These are phyloP conservation scores for Antennarius maculatus DNA, from an alignment of 2,797 vertebrate genomes.

Conservation along the genomic window DNA sequence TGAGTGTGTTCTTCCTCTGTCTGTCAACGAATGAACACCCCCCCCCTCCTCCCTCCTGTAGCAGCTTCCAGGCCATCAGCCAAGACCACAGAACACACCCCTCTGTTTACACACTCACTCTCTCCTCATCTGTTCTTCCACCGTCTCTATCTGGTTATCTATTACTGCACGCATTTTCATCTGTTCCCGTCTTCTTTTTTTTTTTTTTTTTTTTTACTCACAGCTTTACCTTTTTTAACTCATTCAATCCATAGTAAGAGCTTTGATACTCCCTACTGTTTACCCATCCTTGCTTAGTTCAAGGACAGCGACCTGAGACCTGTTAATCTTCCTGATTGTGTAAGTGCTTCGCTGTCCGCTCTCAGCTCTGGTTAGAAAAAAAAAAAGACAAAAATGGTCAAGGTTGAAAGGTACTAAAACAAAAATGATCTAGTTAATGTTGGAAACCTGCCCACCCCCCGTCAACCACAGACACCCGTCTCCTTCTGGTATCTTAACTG, in stretches of 20 bases:
- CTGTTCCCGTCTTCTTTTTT: not conserved
- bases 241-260: not conserved
- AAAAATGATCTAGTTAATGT: conserved; percentile 62
- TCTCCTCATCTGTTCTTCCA: conserved; percentile 24
- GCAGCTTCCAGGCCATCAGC: conserved; percentile 57
- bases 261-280: conserved; percentile 34
- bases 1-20: conserved; percentile 65
- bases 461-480: not conserved
- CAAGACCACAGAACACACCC: conserved; percentile 60
- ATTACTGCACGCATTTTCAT: not conserved
- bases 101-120: conserved; percentile 53
- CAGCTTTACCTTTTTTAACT: not conserved
- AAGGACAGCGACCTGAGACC: conserved; percentile 46
- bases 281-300: conserved; percentile 25
- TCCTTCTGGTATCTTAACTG: not conserved
- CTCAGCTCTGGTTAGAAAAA: conserved; percentile 31
- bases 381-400: conserved; percentile 53
- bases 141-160: conserved; percentile 6
- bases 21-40: conserved; percentile 65
- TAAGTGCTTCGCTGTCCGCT: conserved; percentile 12
- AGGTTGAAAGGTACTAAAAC: conserved; percentile 65
- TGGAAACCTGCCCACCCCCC: conserved; percentile 35
- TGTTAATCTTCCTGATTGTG: conserved; percentile 47
- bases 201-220: not conserved
- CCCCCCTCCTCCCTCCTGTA: conserved; percentile 12